Evolutionary conservation across 2,113 vertebrate species (phyloP).

Genomic region (Psilopogon haemacephalus): DNA sequence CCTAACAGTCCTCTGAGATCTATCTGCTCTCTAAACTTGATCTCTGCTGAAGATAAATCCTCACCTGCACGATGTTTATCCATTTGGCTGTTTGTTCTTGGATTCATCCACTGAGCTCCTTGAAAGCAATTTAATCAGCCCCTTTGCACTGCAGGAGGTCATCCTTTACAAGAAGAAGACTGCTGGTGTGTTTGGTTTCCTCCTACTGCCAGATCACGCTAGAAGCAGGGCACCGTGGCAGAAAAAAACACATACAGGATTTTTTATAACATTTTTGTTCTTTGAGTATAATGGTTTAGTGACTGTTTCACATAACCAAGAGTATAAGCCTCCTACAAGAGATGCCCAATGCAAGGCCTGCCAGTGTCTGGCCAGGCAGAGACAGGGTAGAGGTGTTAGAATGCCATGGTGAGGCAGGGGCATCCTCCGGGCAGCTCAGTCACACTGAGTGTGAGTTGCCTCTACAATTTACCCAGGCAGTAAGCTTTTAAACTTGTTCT

Average conservation of each 20-base stretch:
- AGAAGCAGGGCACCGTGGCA: background rate
- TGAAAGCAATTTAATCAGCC: background rate
- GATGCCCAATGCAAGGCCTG: background rate
- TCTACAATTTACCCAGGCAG: background rate
- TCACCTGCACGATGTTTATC: background rate
- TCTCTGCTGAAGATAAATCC: background rate
- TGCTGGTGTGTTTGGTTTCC: background rate
- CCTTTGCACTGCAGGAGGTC: background rate
- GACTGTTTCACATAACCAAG: background rate
- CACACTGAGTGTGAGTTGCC: accelerated
- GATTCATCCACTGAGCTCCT: background rate
- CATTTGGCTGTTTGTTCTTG: background rate
- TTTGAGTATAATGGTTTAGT: background rate
- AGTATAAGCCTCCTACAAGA: background rate
- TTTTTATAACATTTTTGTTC: background rate
- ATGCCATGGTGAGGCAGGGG: background rate
- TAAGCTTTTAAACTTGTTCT: background rate
- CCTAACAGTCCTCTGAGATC: background rate
- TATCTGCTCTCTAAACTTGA: background rate
- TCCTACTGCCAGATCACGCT: background rate
- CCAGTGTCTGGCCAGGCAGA: background rate
- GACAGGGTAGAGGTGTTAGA: background rate
- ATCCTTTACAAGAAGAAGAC: background rate
- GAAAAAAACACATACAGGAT: background rate
- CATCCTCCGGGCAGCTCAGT: background rate